Conservation (phyloP, 2,113 vertebrate genomes). For the Mungos mungo region DNA sequence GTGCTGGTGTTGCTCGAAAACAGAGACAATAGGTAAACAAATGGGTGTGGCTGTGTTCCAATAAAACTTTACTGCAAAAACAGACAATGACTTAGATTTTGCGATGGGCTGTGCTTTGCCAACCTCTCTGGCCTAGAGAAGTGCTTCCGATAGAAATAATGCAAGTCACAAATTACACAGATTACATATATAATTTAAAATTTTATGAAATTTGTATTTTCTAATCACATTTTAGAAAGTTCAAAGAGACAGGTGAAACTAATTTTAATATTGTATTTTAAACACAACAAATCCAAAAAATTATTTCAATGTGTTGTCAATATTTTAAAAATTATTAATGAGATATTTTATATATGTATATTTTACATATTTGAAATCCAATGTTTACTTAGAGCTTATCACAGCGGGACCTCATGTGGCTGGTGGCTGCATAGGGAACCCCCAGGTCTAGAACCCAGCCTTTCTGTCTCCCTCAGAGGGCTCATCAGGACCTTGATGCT, state of each 20-base stretch:
- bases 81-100: not conserved
- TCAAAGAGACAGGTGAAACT: not conserved
- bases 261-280: constrained; percentile 26
- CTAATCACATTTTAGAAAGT: not conserved
- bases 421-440: not conserved
- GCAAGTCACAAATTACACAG: not conserved
- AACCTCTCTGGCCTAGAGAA: not conserved
- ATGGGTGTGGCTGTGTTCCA: not conserved
- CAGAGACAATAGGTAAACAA: not conserved
- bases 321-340: not conserved
- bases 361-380: not conserved
- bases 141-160: not conserved
- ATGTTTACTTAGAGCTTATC: not conserved
- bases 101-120: not conserved
- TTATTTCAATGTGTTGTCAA: not conserved
- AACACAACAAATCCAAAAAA: not conserved
- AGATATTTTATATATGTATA: not conserved
- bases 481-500: not conserved
- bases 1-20: not conserved
- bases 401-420: not conserved
- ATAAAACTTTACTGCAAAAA: constrained; percentile 48
- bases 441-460: not conserved
- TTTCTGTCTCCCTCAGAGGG: not conserved
- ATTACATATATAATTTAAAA: not conserved
- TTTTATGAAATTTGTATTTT: not conserved